These are phyloP conservation scores for Istiophorus platypterus DNA, from an alignment of 2,113 vertebrate species.

Conservation along the genomic window DNA sequence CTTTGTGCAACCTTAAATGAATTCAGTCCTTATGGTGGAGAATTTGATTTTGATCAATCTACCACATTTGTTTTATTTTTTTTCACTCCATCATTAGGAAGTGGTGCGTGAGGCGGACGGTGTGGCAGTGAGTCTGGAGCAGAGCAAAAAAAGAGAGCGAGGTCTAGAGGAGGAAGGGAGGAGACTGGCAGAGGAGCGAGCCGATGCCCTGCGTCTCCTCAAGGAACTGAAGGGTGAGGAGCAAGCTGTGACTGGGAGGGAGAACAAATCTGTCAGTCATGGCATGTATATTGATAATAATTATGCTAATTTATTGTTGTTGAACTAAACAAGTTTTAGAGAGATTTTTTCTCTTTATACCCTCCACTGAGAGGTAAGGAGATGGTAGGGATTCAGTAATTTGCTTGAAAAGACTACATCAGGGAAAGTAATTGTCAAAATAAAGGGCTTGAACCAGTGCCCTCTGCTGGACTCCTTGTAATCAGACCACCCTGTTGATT, in stretches of 20 bases:
- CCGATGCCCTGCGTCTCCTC: constrained; percentile 76
- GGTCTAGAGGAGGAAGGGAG: constrained; percentile 82
- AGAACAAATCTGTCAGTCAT: constrained; percentile 5
- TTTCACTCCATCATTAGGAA: constrained; percentile 71
- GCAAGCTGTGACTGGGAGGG: not conserved
- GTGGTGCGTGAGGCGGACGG: constrained; percentile 74
- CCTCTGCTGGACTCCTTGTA: not conserved
- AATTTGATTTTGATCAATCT: constrained; percentile 17
- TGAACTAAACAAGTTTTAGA: not conserved
- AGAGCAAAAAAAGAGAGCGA: constrained; percentile 79
- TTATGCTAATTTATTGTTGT: not conserved
- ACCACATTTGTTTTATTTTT: constrained; percentile 19
- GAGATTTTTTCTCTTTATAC: not conserved
- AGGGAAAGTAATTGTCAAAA: not conserved
- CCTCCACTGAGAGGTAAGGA: not conserved
- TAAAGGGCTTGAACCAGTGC: not conserved
- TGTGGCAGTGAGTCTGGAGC: constrained; percentile 78
- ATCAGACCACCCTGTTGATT: not conserved
- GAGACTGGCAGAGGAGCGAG: constrained; percentile 78
- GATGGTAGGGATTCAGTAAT: not conserved
- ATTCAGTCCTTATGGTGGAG: not conserved
- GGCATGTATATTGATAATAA: not conserved
- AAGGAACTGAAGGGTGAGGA: constrained; percentile 83
- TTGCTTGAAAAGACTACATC: not conserved
- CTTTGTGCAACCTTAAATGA: not conserved